Conservation (phyloP, 2,797 vertebrate species). For the Graptemys geographica region DNA sequence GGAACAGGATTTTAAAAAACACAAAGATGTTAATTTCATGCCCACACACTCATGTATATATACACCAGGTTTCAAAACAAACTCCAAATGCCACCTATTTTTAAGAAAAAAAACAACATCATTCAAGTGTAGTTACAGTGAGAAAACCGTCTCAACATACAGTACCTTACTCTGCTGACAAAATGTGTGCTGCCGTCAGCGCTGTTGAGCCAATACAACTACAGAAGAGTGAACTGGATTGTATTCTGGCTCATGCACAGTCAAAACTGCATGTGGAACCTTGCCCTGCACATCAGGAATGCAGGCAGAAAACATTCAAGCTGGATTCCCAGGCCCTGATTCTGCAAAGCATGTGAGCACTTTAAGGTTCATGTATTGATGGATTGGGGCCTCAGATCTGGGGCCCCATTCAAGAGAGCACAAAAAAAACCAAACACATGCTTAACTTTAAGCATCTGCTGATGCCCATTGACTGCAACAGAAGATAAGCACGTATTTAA, state of each 20-base stretch:
- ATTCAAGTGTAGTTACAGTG: fast-evolving
- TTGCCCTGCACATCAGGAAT: background rate
- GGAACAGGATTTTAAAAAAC: background rate
- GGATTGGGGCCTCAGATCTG: background rate
- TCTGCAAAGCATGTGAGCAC: background rate
- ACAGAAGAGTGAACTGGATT: background rate
- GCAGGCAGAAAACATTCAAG: background rate
- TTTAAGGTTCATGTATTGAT: background rate
- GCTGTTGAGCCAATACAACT: fast-evolving
- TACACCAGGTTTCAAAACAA: background rate
- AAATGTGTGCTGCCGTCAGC: fast-evolving
- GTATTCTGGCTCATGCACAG: background rate
- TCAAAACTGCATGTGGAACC: background rate
- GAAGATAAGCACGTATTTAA: fast-evolving
- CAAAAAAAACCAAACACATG: background rate
- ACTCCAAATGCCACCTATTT: background rate
- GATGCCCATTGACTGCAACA: background rate
- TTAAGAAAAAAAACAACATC: background rate
- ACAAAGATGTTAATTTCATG: background rate
- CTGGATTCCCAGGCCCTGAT: background rate
- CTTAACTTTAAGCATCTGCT: background rate
- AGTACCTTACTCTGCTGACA: background rate
- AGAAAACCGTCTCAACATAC: background rate
- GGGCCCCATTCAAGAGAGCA: background rate
- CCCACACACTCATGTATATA: background rate